Conservation (phyloP, 2,797 vertebrate species). For the Champsocephalus gunnari region DNA sequence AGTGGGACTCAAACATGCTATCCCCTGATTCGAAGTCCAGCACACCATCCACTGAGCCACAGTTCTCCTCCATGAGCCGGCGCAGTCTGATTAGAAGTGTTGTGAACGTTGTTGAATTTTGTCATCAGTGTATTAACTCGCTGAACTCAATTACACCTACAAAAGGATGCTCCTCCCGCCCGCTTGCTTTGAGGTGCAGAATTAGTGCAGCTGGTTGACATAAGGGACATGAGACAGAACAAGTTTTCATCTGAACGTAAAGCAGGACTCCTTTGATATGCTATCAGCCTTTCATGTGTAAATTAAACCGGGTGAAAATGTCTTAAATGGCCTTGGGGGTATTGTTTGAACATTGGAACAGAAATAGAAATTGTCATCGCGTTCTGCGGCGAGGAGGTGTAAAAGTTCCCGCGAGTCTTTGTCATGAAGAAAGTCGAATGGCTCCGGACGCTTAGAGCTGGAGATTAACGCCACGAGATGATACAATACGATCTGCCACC, state of each 20-base stretch:
- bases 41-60: too few relatives aligned
- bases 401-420: slow-evolving; percentile 59
- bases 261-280: slow-evolving; percentile 64
- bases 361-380: slow-evolving; percentile 62
- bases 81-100: slow-evolving; percentile 26
- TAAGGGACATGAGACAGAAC: slow-evolving; percentile 38
- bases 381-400: slow-evolving; percentile 43
- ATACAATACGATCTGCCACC: slow-evolving; percentile 69
- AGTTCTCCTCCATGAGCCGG: not conserved
- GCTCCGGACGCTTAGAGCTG: slow-evolving; percentile 61
- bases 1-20: too few relatives aligned
- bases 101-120: slow-evolving; percentile 37
- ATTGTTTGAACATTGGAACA: slow-evolving; percentile 66
- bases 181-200: slow-evolving; percentile 39
- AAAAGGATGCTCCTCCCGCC: slow-evolving; percentile 27
- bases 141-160: slow-evolving; percentile 55
- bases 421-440: slow-evolving; percentile 52
- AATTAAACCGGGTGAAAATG: slow-evolving; percentile 64
- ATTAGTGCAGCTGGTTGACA: slow-evolving; percentile 37
- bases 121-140: slow-evolving; percentile 33
- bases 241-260: slow-evolving; percentile 53
- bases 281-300: slow-evolving; percentile 72
- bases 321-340: slow-evolving; percentile 58
- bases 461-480: slow-evolving; percentile 69
- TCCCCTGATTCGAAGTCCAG: too few relatives aligned